Evolutionary conservation across 2,113 vertebrate genomes (phyloP).

Genomic region (Colossoma macropomum): DNA sequence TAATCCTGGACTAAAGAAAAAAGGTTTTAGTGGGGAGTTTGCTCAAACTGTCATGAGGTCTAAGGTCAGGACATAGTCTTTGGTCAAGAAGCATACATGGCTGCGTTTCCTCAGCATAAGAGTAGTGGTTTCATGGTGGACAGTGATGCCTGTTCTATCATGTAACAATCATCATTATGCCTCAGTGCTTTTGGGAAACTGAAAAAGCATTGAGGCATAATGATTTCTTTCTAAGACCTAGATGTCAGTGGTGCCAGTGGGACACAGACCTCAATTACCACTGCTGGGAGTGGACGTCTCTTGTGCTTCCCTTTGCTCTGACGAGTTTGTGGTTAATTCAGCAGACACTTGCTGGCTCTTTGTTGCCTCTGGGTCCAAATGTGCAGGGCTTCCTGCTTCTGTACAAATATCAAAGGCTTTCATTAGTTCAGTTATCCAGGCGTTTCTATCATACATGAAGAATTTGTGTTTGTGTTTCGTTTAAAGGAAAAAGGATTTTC

Average conservation of each 20-base stretch:
- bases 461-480: too few species aligned
- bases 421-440: neutral
- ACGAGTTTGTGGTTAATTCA: neutral
- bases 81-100: neutral
- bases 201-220: neutral
- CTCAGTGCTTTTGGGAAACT: neutral
- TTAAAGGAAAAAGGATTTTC: too few species aligned
- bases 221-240: slow-evolving; percentile 2
- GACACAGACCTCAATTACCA: slow-evolving; percentile 25
- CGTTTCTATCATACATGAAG: neutral
- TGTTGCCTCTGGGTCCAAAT: neutral
- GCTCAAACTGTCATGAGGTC: neutral
- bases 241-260: neutral
- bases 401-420: neutral
- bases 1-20: neutral
- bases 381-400: neutral
- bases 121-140: neutral
- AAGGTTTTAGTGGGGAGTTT: neutral
- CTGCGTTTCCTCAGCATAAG: slow-evolving; percentile 2
- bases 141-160: neutral
- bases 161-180: slow-evolving; percentile 15
- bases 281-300: neutral
- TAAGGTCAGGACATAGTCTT: neutral
- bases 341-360: neutral
- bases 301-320: neutral